Conservation (phyloP, 1,140 invertebrate genomes). For the Drosophila pseudoananassae region DNA sequence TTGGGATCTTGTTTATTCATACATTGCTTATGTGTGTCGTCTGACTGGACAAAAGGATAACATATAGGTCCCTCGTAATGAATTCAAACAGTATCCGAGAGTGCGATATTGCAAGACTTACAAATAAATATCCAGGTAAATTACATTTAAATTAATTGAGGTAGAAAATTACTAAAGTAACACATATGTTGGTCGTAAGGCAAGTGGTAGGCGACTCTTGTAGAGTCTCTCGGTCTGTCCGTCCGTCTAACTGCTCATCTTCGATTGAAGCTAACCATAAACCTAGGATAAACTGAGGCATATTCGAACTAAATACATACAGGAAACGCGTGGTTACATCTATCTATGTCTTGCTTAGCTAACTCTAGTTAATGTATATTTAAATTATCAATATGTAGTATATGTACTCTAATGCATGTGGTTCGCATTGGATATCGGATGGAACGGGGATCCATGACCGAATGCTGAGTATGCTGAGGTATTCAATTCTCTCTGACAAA, state of each 20-base stretch:
- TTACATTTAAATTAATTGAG: slow-evolving; percentile 78
- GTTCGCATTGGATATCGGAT: slow-evolving; percentile 22
- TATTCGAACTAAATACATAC: slow-evolving; percentile 57
- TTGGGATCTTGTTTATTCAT: slow-evolving; percentile 28
- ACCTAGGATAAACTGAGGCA: slow-evolving; percentile 55
- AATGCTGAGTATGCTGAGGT: slow-evolving; percentile 65
- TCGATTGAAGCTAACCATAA: slow-evolving; percentile 68
- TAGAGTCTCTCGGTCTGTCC: slow-evolving; percentile 60
- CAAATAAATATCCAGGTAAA: slow-evolving; percentile 67
- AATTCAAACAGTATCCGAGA: slow-evolving; percentile 11
- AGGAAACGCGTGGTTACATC: slow-evolving; percentile 51
- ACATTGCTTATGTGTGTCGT: not conserved
- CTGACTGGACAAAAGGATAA: not conserved
- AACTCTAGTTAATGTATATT: slow-evolving; percentile 23
- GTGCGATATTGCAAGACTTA: slow-evolving; percentile 48
- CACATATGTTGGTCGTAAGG: slow-evolving; percentile 76
- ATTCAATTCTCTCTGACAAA: slow-evolving; percentile 61
- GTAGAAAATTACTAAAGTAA: slow-evolving; percentile 82
- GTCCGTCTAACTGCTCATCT: slow-evolving; percentile 21
- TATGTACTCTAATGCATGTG: slow-evolving; percentile 16
- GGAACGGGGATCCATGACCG: slow-evolving; percentile 22
- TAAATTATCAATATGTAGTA: not conserved
- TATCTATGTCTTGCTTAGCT: slow-evolving; percentile 42
- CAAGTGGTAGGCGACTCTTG: slow-evolving; percentile 73
- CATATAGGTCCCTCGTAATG: not conserved